Base-by-base conservation (phyloP, 2,113 vertebrate genomes). In the Notechis scutatus region DNA sequence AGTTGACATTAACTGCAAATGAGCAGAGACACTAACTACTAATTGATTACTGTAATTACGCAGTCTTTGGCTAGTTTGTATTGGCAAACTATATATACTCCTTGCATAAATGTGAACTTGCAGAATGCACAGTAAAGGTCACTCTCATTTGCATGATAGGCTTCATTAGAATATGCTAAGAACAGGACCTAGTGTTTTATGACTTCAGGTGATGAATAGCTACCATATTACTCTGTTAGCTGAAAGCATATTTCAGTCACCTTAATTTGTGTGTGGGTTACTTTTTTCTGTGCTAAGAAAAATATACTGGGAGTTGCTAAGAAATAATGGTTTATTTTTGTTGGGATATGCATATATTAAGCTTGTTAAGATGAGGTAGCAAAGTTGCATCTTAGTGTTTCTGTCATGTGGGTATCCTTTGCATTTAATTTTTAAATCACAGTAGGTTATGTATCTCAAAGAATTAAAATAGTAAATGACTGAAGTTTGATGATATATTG, bases 131-230 rank as follows among this genome's bases (percentile, higher is more conserved):
- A 69, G 98, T 98, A 99, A 99, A 99, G 99, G 99, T 98, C 99
- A 98, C 97, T 97, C 98, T 99, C 98, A 99, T 99, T 99, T 99
- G 98, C 99, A 99, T 99, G 98, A 98, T 98, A 98, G 98, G 98
- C 98, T 99, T 99, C 98, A 99, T 99, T 99, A 99, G 98, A 99
- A 98, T 99, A 99, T 99, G 98, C 98, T 99, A 98, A 99, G 99
- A 98, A 99, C 98, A 97, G 94, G 98, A 98, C 98, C 97, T 97
- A 98, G 98, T 97, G 98, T 98, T 99, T 98, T 98, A 98, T 98
- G 98, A 98, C 98, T 98, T 97, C 98, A 98, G 96, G 98, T 99
- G 99, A 99, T 99, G 98, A 99, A 99, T 99, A 98, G 98, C 99
- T 98, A 98, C 98, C 94, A 96, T 97, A 97, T 98, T 97, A 97